These are phyloP conservation scores for Stylophora pistillata DNA, from an alignment of 64 coral and sea anemone species.

Conservation along the genomic window DNA sequence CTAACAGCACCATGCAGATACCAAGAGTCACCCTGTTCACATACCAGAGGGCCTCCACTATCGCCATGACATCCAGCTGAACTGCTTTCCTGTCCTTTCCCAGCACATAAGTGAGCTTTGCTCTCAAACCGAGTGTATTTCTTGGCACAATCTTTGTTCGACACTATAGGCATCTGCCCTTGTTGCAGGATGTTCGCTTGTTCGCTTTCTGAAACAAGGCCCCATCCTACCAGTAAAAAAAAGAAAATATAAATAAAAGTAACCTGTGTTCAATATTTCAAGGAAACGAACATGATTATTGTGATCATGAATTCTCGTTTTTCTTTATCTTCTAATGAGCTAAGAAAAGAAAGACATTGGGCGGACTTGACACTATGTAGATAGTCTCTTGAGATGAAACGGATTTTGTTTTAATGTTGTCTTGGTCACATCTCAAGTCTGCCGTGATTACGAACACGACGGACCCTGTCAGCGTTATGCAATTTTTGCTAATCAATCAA, in stretches of 20 bases:
- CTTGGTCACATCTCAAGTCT: too few relatives aligned
- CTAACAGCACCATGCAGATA: constrained; percentile 80
- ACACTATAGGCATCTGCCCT: constrained; percentile 47
- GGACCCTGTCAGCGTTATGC: too few relatives aligned
- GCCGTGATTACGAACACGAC: too few relatives aligned
- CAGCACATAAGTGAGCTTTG: constrained; percentile 68
- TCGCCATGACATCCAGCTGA: constrained; percentile 73
- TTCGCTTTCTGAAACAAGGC: constrained; percentile 24
- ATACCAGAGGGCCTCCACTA: constrained; percentile 71
- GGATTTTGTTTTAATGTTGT: too few relatives aligned
- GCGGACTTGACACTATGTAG: too few relatives aligned
- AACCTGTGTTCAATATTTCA: too few relatives aligned
- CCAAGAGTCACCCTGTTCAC: constrained; percentile 58
- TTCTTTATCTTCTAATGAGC: too few relatives aligned
- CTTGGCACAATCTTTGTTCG: constrained; percentile 32
- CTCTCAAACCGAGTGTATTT: constrained; percentile 48
- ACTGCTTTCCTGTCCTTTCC: constrained; percentile 18
- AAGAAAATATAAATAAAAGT: not conserved
- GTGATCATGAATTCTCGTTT: too few relatives aligned
- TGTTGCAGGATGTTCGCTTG: constrained; percentile 60
- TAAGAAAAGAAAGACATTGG: too few relatives aligned
- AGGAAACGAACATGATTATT: too few relatives aligned
- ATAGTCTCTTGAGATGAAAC: too few relatives aligned
- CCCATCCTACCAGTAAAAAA: constrained; percentile 55
- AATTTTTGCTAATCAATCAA: too few relatives aligned